phyloP scores from a whole-genome alignment of 1,140 invertebrate species.

The Drosophila pruinosa region DNA sequence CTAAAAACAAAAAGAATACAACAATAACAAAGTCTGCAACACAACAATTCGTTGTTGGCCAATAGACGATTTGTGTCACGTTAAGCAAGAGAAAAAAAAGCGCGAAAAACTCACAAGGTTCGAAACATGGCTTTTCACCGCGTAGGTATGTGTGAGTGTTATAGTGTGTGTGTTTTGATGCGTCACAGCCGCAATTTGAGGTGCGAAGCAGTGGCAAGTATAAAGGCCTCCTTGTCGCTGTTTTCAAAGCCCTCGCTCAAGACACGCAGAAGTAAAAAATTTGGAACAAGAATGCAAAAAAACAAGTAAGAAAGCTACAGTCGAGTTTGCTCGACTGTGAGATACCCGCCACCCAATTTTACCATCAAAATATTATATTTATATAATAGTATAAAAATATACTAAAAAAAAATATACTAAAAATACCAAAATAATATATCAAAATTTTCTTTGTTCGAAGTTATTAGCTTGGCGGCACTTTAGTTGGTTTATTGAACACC shows the following conservation, averaged over 20 bases:
- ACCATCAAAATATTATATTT: too few species aligned
- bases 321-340: too few species aligned
- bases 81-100: slow-evolving; percentile 30
- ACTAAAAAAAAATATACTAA: too few species aligned
- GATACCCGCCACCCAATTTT: too few species aligned
- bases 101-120: slow-evolving; percentile 5
- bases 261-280: slow-evolving; percentile 30
- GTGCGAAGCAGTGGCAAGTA: not conserved
- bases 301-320: slow-evolving; percentile 1
- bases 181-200: not conserved
- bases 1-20: slow-evolving; percentile 14
- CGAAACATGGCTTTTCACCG: not conserved
- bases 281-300: slow-evolving; percentile 25
- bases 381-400: too few species aligned
- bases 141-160: not conserved
- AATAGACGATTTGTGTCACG: slow-evolving; percentile 72
- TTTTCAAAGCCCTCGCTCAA: slow-evolving; percentile 13
- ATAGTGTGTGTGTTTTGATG: not conserved
- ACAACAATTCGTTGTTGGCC: slow-evolving; percentile 52
- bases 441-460: too few species aligned
- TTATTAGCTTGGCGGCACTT: too few species aligned
- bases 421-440: too few species aligned
- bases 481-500: too few species aligned
- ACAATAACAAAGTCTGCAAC: slow-evolving; percentile 22
- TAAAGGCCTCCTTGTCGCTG: not conserved